Percentiles rank a stretch among this genome's conserved stretches.
These are phyloP conservation scores for Battus philenor DNA, from an alignment of 1,140 invertebrate genomes.

Conservation along the genomic window DNA sequence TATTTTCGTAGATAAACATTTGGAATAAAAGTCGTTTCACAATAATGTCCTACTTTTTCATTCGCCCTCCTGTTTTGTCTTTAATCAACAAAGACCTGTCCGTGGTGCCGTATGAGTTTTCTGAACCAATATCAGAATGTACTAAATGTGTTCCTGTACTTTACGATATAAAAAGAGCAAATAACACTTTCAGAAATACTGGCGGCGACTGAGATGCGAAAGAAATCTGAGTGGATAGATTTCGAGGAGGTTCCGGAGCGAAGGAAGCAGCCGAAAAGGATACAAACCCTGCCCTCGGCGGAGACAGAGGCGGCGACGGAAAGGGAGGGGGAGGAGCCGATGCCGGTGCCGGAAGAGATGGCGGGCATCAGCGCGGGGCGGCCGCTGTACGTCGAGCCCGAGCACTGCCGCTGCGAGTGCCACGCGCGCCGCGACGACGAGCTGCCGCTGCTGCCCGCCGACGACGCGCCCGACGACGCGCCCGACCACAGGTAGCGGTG, in stretches of 20 bases:
- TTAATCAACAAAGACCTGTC: too few species aligned
- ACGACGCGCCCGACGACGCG: constrained; percentile 19
- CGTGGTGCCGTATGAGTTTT: too few species aligned
- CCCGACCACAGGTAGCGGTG: too few species aligned
- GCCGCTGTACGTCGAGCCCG: constrained; percentile 84
- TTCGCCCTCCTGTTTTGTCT: too few species aligned
- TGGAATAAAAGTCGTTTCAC: too few species aligned
- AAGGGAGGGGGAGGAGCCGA: constrained; percentile 40
- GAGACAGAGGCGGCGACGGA: constrained; percentile 37
- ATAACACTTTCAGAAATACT: constrained; percentile 2
- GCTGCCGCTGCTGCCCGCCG: constrained; percentile 39
- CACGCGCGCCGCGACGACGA: constrained; percentile 77
- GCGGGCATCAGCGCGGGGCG: constrained; percentile 34
- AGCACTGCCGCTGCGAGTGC: constrained; percentile 89
- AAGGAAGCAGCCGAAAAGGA: constrained; percentile 85
- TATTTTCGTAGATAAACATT: too few species aligned
- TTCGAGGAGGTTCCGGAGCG: constrained; percentile 90
- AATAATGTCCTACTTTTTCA: too few species aligned
- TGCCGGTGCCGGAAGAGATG: constrained; percentile 39
- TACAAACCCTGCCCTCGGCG: constrained; percentile 83
- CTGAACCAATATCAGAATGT: too few species aligned
- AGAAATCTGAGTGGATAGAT: constrained; percentile 84
- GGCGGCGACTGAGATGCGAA: constrained; percentile 64
- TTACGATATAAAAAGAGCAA: too few species aligned
- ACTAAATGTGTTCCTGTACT: too few species aligned